Percentiles rank a stretch among this genome's conserved stretches.
Conservation (phyloP, 2,113 vertebrate species). For the Tychaedon coryphoeus region DNA sequence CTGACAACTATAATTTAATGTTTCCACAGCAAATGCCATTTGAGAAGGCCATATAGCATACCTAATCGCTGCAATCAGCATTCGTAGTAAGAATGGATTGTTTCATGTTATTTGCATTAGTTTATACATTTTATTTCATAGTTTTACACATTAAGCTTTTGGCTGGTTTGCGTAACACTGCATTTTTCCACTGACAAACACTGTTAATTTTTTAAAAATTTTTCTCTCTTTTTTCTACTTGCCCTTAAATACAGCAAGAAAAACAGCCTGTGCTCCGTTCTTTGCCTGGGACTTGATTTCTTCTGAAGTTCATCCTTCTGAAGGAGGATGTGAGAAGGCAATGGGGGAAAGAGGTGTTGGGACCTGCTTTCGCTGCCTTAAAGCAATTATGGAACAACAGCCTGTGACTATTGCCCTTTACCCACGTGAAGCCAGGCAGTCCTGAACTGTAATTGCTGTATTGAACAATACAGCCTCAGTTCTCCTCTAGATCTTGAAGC, state of each 20-base stretch:
- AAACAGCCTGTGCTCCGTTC: background rate
- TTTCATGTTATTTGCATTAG: background rate
- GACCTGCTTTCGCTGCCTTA: background rate
- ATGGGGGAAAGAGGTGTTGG: accelerated
- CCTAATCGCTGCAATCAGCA: background rate
- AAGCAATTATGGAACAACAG: background rate
- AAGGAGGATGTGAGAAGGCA: background rate
- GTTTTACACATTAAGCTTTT: background rate
- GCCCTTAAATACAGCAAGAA: background rate
- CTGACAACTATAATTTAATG: background rate
- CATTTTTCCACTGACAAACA: background rate
- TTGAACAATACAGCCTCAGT: background rate
- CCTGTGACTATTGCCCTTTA: accelerated
- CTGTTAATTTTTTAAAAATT: background rate
- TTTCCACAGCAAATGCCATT: background rate
- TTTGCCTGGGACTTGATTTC: background rate
- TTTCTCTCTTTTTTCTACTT: background rate
- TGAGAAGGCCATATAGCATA: background rate
- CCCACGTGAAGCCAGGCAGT: background rate
- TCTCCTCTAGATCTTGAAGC: background rate
- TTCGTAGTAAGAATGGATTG: background rate
- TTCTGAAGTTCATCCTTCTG: background rate
- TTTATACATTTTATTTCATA: background rate
- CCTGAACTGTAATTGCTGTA: accelerated
- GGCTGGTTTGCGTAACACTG: background rate